phyloP scores from a whole-genome alignment of 2,113 vertebrate species.

The Agapornis roseicollis region DNA sequence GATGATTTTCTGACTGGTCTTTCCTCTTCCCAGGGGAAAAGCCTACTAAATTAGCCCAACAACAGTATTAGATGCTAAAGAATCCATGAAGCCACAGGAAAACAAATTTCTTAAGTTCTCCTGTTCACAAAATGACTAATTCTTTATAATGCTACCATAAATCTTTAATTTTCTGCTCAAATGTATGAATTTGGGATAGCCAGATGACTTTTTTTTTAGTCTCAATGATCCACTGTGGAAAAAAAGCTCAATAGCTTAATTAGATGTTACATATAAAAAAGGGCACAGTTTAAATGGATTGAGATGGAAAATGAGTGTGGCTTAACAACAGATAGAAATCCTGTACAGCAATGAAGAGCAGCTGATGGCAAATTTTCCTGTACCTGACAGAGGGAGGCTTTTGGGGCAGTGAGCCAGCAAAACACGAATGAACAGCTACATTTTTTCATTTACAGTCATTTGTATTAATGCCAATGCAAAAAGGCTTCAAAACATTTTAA shows the following conservation, averaged over 20 bases:
- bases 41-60: neutral
- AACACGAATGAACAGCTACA: neutral
- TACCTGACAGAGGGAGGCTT: neutral
- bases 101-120: neutral
- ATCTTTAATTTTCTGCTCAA: conserved; percentile 21
- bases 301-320: neutral
- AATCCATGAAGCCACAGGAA: neutral
- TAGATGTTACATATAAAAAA: neutral
- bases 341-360: neutral
- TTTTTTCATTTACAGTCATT: neutral
- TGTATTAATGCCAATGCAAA: neutral
- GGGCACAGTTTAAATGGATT: neutral
- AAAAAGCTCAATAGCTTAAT: neutral
- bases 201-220: neutral
- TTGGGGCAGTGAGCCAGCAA: neutral
- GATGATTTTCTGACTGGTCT: neutral
- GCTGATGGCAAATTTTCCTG: neutral
- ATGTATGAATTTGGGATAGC: neutral
- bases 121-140: neutral
- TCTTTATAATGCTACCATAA: neutral
- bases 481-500: neutral
- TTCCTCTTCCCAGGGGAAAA: neutral
- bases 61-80: neutral
- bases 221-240: neutral
- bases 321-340: neutral